Conservation (phyloP, 2,888 invertebrate genomes). For the Hipparchia semele region DNA sequence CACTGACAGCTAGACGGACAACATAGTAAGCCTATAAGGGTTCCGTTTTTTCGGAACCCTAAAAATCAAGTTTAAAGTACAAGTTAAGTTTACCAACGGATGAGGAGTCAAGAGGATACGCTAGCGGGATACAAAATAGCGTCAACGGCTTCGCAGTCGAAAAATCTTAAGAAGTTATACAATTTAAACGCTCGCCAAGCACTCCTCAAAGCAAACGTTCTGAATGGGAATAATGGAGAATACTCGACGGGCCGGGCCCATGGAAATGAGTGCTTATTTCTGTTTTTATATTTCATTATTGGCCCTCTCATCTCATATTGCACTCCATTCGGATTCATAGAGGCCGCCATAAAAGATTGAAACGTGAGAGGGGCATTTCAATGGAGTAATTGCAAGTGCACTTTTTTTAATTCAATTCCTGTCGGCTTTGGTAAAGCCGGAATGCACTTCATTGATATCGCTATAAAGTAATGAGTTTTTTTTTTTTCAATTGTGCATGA, state of each 20-base stretch:
- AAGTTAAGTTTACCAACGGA: too few species aligned
- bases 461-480: conserved; percentile 69
- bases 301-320: conserved; percentile 81
- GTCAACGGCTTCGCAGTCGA: conserved; percentile 17
- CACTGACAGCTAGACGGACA: too few species aligned
- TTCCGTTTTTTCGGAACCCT: too few species aligned
- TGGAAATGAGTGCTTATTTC: conserved; percentile 75
- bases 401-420: conserved; percentile 77
- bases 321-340: conserved; percentile 76
- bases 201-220: conserved; percentile 71
- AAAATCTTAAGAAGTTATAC: conserved; percentile 46
- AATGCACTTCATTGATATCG: conserved; percentile 80
- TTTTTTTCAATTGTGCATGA: conserved; percentile 49
- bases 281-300: conserved; percentile 83
- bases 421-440: conserved; percentile 77
- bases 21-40: too few species aligned
- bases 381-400: conserved; percentile 82
- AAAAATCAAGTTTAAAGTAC: too few species aligned
- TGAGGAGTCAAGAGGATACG: conserved; percentile 19
- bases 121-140: conserved; percentile 3
- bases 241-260: conserved; percentile 66
- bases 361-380: conserved; percentile 80
- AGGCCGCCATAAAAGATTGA: conserved; percentile 81
- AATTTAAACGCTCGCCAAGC: conserved; percentile 72
- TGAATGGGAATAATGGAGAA: conserved; percentile 77